These are phyloP conservation scores for Heliconius aoede DNA, from an alignment of 2,888 invertebrate species.

Conservation along the genomic window DNA sequence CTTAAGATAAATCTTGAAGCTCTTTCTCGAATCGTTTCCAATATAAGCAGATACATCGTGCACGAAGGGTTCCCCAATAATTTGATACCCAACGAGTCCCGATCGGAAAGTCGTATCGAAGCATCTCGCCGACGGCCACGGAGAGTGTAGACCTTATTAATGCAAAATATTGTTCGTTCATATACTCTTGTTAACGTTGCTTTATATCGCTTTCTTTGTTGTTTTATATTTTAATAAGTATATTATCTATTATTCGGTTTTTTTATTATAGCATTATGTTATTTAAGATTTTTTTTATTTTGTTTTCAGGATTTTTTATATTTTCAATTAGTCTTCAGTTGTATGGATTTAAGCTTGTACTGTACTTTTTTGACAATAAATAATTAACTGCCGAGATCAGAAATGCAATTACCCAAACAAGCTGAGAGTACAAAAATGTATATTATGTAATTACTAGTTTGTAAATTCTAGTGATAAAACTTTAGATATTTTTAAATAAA, in stretches of 20 bases:
- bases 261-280: not conserved
- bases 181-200: conserved; percentile 73
- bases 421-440: too few relatives aligned
- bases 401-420: too few relatives aligned
- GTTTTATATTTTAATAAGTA: not conserved
- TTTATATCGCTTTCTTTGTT: conserved; percentile 60
- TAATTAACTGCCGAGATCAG: not conserved
- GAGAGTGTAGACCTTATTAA: conserved; percentile 69
- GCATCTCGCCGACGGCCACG: conserved; percentile 78
- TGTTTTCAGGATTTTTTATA: not conserved
- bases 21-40: conserved; percentile 70
- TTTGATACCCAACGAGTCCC: conserved; percentile 74
- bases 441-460: too few relatives aligned
- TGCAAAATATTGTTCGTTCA: conserved; percentile 78
- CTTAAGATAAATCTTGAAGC: conserved; percentile 75
- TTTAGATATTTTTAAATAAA: too few relatives aligned
- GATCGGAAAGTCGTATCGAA: conserved; percentile 71
- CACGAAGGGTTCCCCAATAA: conserved; percentile 81
- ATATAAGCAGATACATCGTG: conserved; percentile 79
- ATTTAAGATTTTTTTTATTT: not conserved
- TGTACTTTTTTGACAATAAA: not conserved
- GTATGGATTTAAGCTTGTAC: not conserved
- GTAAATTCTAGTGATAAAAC: too few relatives aligned
- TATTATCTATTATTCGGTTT: too few relatives aligned
- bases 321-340: too few relatives aligned